Evolutionary conservation across 2,797 vertebrate species (phyloP).

Genomic region (Sebastes diploproa): DNA sequence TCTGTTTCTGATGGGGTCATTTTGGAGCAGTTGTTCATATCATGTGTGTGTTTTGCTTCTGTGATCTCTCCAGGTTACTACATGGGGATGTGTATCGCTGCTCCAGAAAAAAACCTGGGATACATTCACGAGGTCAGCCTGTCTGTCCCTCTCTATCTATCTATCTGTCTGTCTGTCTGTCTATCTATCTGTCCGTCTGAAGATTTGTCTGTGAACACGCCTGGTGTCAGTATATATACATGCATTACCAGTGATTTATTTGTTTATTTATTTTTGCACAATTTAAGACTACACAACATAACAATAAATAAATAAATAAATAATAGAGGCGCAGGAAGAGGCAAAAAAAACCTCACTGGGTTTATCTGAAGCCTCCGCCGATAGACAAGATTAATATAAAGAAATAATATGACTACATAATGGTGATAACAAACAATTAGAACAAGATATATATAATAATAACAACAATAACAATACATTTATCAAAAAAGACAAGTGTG

Average conservation of each 20-base stretch:
- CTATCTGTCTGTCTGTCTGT: background rate
- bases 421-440: too few species aligned
- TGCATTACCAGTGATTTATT: background rate
- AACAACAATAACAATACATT: rapidly evolving
- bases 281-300: too few species aligned
- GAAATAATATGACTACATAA: too few species aligned
- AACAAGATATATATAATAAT: too few species aligned
- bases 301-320: too few species aligned
- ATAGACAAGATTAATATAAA: too few species aligned
- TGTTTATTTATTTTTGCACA: too few species aligned
- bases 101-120: constrained; percentile 87
- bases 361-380: too few species aligned
- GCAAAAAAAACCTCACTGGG: too few species aligned
- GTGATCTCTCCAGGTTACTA: constrained; percentile 87
- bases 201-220: background rate
- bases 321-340: too few species aligned
- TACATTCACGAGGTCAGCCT: constrained; percentile 72
- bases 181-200: too few species aligned
- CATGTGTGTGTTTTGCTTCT: background rate
- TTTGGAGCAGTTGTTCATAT: background rate
- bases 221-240: background rate
- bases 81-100: constrained; percentile 91
- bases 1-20: background rate
- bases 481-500: too few species aligned
- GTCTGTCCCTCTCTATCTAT: background rate